These are phyloP conservation scores for Aphodius sticticus DNA, from an alignment of 2,888 invertebrate species.

Conservation along the genomic window DNA sequence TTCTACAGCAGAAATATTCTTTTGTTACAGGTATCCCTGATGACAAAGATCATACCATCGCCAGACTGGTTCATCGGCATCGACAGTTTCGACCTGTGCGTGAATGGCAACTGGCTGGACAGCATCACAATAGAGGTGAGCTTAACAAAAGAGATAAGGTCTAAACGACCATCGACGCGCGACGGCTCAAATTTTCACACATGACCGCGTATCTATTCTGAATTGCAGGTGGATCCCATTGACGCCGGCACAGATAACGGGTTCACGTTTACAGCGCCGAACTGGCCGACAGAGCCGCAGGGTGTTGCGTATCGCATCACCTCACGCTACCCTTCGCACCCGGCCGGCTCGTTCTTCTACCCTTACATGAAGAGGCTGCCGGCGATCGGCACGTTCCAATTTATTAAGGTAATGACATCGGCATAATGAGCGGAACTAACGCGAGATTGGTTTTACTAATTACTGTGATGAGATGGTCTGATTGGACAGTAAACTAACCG, in stretches of 20 bases:
- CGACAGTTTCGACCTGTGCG: constrained; percentile 90
- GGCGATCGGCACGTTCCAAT: constrained; percentile 89
- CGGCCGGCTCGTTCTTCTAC: constrained; percentile 94
- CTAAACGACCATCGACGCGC: constrained; percentile 9
- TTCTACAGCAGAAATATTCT: background rate
- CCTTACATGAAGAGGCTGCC: constrained; percentile 87
- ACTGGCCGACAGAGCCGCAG: constrained; percentile 92
- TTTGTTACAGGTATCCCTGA: constrained; percentile 79
- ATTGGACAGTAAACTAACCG: background rate
- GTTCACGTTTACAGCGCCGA: constrained; percentile 95
- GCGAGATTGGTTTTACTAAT: constrained; percentile 18
- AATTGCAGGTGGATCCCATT: constrained; percentile 80
- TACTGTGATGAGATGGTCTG: background rate
- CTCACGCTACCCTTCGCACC: constrained; percentile 87
- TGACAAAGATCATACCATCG: constrained; percentile 90
- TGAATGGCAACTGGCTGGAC: constrained; percentile 91
- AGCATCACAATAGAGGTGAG: constrained; percentile 86
- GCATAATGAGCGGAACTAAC: constrained; percentile 25
- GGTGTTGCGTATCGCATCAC: constrained; percentile 90
- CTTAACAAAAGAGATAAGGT: constrained; percentile 23
- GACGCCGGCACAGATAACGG: constrained; percentile 96
- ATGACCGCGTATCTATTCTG: background rate
- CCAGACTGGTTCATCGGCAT: constrained; percentile 96
- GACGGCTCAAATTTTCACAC: background rate
- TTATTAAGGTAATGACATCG: constrained; percentile 75